Conservation (phyloP, 2,797 vertebrate genomes). For the Micromesistius poutassou region DNA sequence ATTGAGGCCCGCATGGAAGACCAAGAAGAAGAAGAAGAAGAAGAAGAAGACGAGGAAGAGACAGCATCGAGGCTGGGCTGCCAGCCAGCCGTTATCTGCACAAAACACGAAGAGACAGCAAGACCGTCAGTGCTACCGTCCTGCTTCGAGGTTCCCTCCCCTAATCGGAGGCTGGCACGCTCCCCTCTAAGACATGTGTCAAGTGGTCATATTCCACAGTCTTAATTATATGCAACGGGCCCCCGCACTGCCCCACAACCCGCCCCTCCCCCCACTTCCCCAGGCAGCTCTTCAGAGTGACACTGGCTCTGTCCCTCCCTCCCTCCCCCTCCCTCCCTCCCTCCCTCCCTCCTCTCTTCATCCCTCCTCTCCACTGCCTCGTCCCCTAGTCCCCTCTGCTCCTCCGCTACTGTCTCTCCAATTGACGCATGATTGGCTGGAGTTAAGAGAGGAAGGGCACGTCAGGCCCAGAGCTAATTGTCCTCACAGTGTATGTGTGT, state of each 20-base stretch:
- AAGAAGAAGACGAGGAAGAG: neutral
- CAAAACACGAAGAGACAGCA: neutral
- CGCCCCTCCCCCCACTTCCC: conserved; percentile 10
- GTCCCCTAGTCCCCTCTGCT: conserved; percentile 13
- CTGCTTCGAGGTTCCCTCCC: too few relatives aligned
- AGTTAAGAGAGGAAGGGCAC: conserved; percentile 41
- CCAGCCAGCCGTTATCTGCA: neutral
- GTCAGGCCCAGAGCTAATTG: conserved; percentile 43
- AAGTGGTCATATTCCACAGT: conserved; percentile 37
- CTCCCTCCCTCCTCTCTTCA: neutral
- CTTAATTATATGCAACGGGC: conserved; percentile 53
- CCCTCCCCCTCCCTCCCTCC: neutral
- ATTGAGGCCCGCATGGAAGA: neutral
- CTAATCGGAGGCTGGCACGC: too few relatives aligned
- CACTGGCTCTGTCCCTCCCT: conserved; percentile 24
- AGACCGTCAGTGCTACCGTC: neutral
- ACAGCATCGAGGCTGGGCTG: neutral
- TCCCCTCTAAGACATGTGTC: conserved; percentile 21
- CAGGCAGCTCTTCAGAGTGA: conserved; percentile 25
- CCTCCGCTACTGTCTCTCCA: conserved; percentile 35
- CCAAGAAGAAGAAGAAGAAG: neutral
- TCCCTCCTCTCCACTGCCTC: neutral
- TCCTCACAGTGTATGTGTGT: conserved; percentile 12
- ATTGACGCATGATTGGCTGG: conserved; percentile 47
- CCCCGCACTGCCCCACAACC: conserved; percentile 1